phyloP scores from a whole-genome alignment of 1,140 invertebrate species.

The Apocrypta bakeri region DNA sequence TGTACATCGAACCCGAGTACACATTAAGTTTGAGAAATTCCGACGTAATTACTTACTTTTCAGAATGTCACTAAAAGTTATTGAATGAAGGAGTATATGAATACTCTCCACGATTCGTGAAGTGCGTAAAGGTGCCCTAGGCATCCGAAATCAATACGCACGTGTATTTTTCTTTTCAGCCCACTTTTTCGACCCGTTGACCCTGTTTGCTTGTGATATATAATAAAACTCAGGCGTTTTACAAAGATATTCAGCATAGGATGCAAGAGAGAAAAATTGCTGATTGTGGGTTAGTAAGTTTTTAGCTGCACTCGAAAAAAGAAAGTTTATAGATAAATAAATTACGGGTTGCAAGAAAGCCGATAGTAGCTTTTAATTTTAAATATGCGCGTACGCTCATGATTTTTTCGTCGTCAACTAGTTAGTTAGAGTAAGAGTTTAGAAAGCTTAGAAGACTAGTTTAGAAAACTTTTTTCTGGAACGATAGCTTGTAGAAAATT shows the following conservation, averaged over 20 bases:
- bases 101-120: background rate
- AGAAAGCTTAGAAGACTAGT: background rate
- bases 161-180: background rate
- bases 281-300: constrained; percentile 1
- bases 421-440: background rate
- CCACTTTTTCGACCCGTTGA: background rate
- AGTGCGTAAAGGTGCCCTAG: background rate
- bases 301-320: background rate
- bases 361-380: constrained; percentile 23
- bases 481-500: background rate
- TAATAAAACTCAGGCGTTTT: background rate
- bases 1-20: background rate
- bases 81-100: no score
- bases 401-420: background rate
- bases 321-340: constrained; percentile 3
- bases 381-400: background rate
- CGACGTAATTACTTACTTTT: no score
- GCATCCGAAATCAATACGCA: constrained; percentile 19
- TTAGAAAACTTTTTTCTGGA: background rate
- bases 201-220: constrained; percentile 3
- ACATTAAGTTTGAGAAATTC: background rate
- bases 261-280: background rate
- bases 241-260: background rate
- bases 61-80: no score
- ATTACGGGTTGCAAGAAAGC: background rate